phyloP scores from a whole-genome alignment of 2,888 invertebrate species.

The Microctonus hyperodae region DNA sequence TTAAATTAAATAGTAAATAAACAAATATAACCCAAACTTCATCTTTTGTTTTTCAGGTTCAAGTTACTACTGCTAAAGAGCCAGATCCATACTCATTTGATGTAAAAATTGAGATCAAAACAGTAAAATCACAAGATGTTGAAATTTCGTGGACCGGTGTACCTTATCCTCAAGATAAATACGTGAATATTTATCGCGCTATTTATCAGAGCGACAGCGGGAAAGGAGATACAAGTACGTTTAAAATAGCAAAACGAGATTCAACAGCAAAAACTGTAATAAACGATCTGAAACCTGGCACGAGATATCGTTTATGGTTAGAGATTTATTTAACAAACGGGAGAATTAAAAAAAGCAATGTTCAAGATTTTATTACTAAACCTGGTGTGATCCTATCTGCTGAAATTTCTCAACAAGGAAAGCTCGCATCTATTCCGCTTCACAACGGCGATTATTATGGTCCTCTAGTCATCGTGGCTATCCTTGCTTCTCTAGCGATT shows the following conservation, averaged over 20 bases:
- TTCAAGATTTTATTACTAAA: conserved; percentile 86
- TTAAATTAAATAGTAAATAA: too few relatives aligned
- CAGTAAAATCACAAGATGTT: conserved; percentile 78
- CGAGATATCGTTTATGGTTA: conserved; percentile 87
- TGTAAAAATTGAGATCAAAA: conserved; percentile 77
- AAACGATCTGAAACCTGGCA: conserved; percentile 77
- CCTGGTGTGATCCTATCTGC: conserved; percentile 68
- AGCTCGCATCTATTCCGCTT: conserved; percentile 66
- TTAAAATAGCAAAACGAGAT: conserved; percentile 78
- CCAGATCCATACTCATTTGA: conserved; percentile 85
- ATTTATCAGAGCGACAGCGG: conserved; percentile 80
- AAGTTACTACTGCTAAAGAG: conserved; percentile 54
- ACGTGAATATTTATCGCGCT: conserved; percentile 87
- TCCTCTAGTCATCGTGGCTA: conserved; percentile 86
- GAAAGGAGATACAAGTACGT: conserved; percentile 76
- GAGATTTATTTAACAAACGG: conserved; percentile 91
- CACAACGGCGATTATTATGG: conserved; percentile 83
- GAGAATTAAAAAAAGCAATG: conserved; percentile 88
- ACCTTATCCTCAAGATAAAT: conserved; percentile 88
- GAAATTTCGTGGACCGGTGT: conserved; percentile 85
- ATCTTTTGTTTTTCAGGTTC: conserved; percentile 44
- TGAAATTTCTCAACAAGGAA: conserved; percentile 67
- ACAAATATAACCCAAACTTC: neutral
- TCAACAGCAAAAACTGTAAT: conserved; percentile 73
- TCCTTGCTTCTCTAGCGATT: conserved; percentile 85